Percentiles rank a stretch among this genome's conserved stretches.
Conservation (phyloP, 2,888 invertebrate genomes). For the Cephalotes varians region DNA sequence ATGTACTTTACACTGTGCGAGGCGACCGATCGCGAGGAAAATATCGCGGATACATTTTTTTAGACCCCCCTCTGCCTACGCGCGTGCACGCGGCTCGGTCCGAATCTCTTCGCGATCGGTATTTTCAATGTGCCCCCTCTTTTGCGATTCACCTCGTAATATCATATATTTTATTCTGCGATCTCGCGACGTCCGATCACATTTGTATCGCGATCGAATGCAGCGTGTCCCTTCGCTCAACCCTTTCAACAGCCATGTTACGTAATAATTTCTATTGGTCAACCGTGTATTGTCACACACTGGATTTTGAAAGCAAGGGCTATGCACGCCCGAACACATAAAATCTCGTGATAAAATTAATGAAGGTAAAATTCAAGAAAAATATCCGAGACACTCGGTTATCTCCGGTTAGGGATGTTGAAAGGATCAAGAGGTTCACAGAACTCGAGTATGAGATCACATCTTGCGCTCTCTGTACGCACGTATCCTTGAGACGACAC, state of each 20-base stretch:
- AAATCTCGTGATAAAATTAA: background rate
- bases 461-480: slow-evolving; percentile 52
- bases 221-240: slow-evolving; percentile 2
- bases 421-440: slow-evolving; percentile 18
- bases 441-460: slow-evolving; percentile 33
- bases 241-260: slow-evolving; percentile 24
- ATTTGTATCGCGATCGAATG: slow-evolving; percentile 34
- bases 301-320: background rate
- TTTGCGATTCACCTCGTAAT: slow-evolving; percentile 21
- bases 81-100: slow-evolving; percentile 22
- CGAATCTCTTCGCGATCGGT: slow-evolving; percentile 62
- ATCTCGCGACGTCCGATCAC: slow-evolving; percentile 30
- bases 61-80: background rate
- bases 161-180: slow-evolving; percentile 1
- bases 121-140: slow-evolving; percentile 25
- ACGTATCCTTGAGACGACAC: slow-evolving; percentile 53
- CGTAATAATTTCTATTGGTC: slow-evolving; percentile 3
- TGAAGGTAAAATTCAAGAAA: background rate
- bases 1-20: slow-evolving; percentile 73
- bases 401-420: background rate
- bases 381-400: background rate
- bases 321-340: background rate
- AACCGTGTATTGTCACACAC: slow-evolving; percentile 15
- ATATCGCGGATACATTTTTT: slow-evolving; percentile 11
- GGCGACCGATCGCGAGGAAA: slow-evolving; percentile 60